phyloP scores from a whole-genome alignment of 2,888 invertebrate genomes.

The Folsomia manolachei region DNA sequence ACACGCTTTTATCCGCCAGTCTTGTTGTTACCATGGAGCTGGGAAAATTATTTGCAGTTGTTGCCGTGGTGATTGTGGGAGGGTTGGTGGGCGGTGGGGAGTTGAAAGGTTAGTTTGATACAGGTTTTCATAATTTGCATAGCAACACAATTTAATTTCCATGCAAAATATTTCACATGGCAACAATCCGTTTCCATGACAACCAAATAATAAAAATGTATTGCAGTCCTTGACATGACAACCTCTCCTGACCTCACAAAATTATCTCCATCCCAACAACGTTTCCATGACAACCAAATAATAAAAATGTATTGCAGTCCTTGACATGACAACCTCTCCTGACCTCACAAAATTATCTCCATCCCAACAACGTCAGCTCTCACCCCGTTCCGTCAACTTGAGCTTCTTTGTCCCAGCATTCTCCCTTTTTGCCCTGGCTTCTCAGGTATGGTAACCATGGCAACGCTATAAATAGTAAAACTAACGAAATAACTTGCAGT shows the following conservation, averaged over 20 bases:
- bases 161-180: no score
- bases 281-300: background rate
- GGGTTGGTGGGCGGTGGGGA: background rate
- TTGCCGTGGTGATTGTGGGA: background rate
- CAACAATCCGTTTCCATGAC: no score
- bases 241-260: constrained; percentile 24
- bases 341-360: constrained; percentile 12
- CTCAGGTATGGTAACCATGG: no score
- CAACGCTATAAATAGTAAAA: no score
- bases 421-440: constrained; percentile 39
- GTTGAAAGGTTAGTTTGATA: background rate
- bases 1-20: no score
- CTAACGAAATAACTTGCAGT: no score
- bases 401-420: constrained; percentile 46
- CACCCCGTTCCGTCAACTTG: constrained; percentile 37
- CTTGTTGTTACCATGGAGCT: background rate
- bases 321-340: constrained; percentile 30
- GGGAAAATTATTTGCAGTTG: background rate
- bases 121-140: background rate
- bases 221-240: constrained; percentile 35
- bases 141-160: no score
- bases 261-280: constrained; percentile 3
- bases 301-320: constrained; percentile 20
- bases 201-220: no score
- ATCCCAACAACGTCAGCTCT: constrained; percentile 3